Conservation (phyloP, 2,888 invertebrate genomes). For the Phorcus lineatus region DNA sequence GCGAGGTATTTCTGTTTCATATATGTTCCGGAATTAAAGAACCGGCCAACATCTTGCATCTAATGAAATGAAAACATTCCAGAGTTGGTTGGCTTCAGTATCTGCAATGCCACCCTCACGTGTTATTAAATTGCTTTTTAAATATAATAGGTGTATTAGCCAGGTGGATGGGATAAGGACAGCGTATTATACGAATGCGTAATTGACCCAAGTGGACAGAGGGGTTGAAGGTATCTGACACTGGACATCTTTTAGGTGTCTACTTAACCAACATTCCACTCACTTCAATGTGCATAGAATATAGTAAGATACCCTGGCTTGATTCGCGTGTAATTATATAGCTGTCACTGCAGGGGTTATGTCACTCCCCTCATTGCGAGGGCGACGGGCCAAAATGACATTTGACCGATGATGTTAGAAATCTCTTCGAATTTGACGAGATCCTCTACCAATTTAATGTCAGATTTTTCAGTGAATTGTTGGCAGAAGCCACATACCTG, state of each 20-base stretch:
- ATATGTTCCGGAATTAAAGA: neutral
- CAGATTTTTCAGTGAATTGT: too few species aligned
- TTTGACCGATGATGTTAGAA: too few species aligned
- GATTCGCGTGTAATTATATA: neutral
- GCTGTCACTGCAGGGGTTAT: neutral
- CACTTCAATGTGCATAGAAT: neutral
- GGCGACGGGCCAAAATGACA: too few species aligned
- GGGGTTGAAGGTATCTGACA: neutral
- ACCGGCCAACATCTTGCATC: neutral
- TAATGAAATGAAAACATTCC: conserved; percentile 24
- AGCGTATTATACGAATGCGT: neutral
- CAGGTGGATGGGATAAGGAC: neutral
- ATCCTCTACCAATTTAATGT: too few species aligned
- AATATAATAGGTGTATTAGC: neutral
- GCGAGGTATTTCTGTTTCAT: neutral
- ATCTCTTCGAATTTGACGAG: too few species aligned
- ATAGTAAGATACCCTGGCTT: neutral
- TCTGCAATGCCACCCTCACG: neutral
- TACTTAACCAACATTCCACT: neutral
- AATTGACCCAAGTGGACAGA: neutral
- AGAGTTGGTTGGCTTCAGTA: neutral
- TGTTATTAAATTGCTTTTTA: conserved; percentile 9
- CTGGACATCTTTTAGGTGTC: neutral
- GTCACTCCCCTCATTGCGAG: neutral
- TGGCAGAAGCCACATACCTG: neutral